Conservation (phyloP, 2,113 vertebrate species). For the Paradoxurus hermaphroditus region DNA sequence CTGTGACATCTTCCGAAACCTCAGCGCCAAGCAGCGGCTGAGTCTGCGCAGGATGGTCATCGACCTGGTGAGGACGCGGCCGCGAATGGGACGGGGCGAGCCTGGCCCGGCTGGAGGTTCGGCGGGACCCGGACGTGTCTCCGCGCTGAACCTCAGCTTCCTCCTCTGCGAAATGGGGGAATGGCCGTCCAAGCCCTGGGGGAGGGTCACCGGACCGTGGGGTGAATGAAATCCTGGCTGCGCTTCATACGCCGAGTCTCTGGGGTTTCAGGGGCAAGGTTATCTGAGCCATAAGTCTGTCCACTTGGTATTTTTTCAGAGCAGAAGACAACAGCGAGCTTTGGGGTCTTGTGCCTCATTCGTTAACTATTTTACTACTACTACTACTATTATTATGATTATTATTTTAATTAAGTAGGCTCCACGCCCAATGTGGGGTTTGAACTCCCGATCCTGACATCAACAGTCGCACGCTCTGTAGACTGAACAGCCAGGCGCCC, state of each 20-base stretch:
- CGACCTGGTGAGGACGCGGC: conserved; percentile 88
- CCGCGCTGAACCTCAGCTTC: background rate
- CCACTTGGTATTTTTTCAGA: background rate
- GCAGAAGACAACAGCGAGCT: background rate
- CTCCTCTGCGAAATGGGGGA: background rate
- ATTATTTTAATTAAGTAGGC: background rate
- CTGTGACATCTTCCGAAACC: conserved; percentile 97
- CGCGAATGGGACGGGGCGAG: background rate
- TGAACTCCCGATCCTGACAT: background rate
- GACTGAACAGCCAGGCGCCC: background rate
- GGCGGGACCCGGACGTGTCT: no score
- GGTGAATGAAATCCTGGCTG: background rate
- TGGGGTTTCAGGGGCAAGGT: background rate
- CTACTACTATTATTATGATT: background rate
- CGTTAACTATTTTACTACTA: background rate
- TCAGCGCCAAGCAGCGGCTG: conserved; percentile 93
- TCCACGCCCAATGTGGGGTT: background rate
- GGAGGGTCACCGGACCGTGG: background rate
- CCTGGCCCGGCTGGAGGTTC: no score
- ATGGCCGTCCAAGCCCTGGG: background rate
- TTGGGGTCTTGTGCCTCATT: background rate
- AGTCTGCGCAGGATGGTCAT: conserved; percentile 95
- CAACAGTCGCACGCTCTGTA: background rate
- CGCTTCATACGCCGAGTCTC: background rate
- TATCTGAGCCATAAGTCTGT: background rate